Base-by-base conservation (phyloP, 2,113 vertebrate species). In the Cryptoleucopteryx plumbea region DNA sequence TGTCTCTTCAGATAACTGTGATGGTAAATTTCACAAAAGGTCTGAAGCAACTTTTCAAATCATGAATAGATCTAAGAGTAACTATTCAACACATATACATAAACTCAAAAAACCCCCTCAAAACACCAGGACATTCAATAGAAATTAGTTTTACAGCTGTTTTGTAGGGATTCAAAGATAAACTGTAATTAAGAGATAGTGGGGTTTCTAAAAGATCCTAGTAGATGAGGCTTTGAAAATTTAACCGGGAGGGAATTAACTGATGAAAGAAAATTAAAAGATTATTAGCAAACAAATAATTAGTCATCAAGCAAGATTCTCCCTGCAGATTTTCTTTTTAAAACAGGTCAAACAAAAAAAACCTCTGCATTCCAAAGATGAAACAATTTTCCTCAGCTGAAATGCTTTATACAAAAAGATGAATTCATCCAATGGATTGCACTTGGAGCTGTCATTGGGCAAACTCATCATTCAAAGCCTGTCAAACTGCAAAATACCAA, bases 201-300 rank as follows among this genome's bases (percentile, higher is more conserved):
- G 83, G 85, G 34, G 70, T 88, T 97, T 95, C 67, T 74, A 78
- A 70, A 94, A 97, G 93, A 97, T 95, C 83, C 34, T 90, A 63
- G 80, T 36, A 75, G 88, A 87, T 80, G 34, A 52, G 34, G 45
- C 86, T 97, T 96, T 97, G 94, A 96, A 97, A 96, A 96, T 86
- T 94, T 86, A 97, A 96, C 56, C 25, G 5, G 55, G 63, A 96
- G 62, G 66, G 78, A 97, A 90, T 94, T 97, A 91, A 82, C 53
- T 89, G 90, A 95, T 79, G 80, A 96, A 83, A 90, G 52, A 75
- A 84, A 97, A 96, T 96, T 78, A 87, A 96, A 95, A 96, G 29
- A 93, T 93, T 90, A 96, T 95, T 93, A 92, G 53, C 73, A 96
- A 94, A 70, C 70, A 94, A 95, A 94, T 86, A 93, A 96, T 96